Evolutionary conservation across 1,140 invertebrate genomes (phyloP), one percentile per base, ranked within the genome.

Genomic region (Eumaeus atala): DNA sequence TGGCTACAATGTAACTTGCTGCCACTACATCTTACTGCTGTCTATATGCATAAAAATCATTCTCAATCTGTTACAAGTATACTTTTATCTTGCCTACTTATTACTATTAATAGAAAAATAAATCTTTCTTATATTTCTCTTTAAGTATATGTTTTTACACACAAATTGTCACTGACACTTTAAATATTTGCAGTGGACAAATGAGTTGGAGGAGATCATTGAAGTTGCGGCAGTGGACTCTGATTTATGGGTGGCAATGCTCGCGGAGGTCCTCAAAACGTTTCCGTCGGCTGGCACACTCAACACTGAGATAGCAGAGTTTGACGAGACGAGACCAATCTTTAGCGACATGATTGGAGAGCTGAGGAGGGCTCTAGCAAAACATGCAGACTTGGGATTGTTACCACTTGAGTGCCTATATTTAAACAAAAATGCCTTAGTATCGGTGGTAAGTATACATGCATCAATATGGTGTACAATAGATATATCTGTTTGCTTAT

Each of bases 231-330:
- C 92, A 8, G 90, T 95, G 58, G 97, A 98, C 84, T 94, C 94
- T 44, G 97, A 99, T 79, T 91, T 97, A 59, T 99, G 97, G 97
- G 97, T 99, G 9, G 95, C 95, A 0, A 98, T 98, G 95, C 89
- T 98, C 62, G 96, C 95, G 10, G 97, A 99, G 89, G 94, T 97
- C 55, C 93, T 99, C 88, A 96, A 96, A 76, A 96, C 95, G 0
- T 97, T 95, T 81, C 96, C 97, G 3, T 91, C 93, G 0, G 93
- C 93, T 7, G 96, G 95, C 36, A 94, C 93, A 47, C 90, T 98
- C 36, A 97, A 98, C 73, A 94, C 94, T 58, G 93, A 96, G 78
- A 94, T 87, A 74, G 89, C 90, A 51, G 94, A 95, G 80, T 90
- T 95, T 50, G 94, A 97, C 70, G 95, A 97, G 67, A 96, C 95